Base-by-base conservation (phyloP, 1,140 invertebrate genomes). In the Macrocentrus cingulum region DNA sequence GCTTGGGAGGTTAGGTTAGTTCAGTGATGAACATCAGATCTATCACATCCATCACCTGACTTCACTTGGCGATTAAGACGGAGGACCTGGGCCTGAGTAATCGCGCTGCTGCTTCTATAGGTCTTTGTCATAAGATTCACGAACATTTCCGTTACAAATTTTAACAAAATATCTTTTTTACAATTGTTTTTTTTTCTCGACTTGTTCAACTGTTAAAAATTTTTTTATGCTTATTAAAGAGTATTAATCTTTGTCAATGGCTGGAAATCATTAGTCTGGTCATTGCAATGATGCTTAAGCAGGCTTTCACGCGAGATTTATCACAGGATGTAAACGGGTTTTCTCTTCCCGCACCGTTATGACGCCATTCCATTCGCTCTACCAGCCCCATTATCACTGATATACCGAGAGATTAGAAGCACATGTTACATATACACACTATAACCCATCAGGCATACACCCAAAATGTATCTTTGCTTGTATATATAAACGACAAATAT, bases 361-460 rank as follows among this genome's bases (percentile, higher is more conserved):
- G n/a, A n/a, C 32, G 18, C 50, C 32, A 48, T 18, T 41, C 59
- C 51, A 8, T 23, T 41, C 13, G 36, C 13, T 39, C 32, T 39
- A n/a, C 29, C 41, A 20, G 37, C 16, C 44, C 61, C 48, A 39
- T 59, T 63, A 63, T 66, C 63, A 66, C 63, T 76, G 72, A 76
- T 76, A 76, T 75, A 77, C 65, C 66, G 66, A 52, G 67, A 76
- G 74, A 77, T 76, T 75, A 77, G 70, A 62, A 70, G 67, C 74
- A 75, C 70, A 69, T 74, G 75, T 74, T 77, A 74, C 74, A 61
- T 69, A 19, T 48, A 48, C 22, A n/a, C n/a, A 25, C 22, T 13
- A 39, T 39, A 39, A 39, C 36, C 36, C 36, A 39, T 39, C 36
- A 52, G 19, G 37, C 50, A 20, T 36, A 55, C 41, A 41, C 36